phyloP scores from a whole-genome alignment of 2,797 vertebrate species.

The Pipistrellus kuhlii region DNA sequence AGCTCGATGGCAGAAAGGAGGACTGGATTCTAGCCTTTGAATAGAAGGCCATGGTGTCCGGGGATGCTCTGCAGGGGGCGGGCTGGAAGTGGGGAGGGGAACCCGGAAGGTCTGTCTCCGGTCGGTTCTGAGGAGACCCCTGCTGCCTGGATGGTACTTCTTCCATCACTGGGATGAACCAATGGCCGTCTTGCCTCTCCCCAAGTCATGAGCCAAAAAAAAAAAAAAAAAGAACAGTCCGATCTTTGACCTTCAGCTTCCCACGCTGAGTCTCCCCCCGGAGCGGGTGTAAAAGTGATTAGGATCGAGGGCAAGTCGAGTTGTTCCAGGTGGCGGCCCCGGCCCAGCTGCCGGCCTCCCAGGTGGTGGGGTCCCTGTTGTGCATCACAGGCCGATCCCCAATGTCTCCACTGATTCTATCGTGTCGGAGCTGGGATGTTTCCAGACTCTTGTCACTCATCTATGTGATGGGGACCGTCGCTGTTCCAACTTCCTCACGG shows the following conservation, averaged over 20 bases:
- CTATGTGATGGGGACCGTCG: background rate
- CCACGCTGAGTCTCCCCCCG: background rate
- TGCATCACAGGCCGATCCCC: background rate
- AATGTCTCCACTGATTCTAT: background rate
- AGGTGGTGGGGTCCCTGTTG: rapidly evolving
- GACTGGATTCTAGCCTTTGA: background rate
- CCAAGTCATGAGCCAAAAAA: background rate
- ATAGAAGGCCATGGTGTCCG: background rate
- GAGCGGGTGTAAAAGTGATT: background rate
- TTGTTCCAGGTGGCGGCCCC: background rate
- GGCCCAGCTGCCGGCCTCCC: background rate
- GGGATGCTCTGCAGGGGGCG: background rate
- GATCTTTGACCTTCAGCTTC: background rate
- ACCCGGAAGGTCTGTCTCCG: background rate
- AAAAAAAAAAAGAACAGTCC: background rate
- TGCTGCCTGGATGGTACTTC: background rate
- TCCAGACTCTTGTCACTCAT: background rate
- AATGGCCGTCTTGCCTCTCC: background rate
- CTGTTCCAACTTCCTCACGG: background rate
- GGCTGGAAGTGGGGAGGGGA: background rate
- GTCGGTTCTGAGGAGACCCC: background rate
- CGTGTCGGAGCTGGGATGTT: background rate
- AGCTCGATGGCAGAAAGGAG: background rate
- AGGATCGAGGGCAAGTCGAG: background rate
- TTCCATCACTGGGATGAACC: background rate